phyloP scores from a whole-genome alignment of 2,113 vertebrate genomes.

The Crotalus tigris region DNA sequence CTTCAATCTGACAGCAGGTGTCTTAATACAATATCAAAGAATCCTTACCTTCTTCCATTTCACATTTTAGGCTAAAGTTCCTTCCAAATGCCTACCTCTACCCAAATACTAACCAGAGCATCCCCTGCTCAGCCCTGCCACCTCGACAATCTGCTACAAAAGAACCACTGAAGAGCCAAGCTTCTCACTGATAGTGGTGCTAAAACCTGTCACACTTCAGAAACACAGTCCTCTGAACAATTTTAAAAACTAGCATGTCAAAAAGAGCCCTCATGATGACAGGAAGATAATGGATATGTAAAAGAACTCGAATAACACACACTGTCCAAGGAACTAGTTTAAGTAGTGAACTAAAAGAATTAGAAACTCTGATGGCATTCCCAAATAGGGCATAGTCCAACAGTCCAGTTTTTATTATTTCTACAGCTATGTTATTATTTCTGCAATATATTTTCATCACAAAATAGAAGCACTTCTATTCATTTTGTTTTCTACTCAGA shows the following conservation, averaged over 20 bases:
- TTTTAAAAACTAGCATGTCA: not conserved
- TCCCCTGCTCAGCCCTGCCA: not conserved
- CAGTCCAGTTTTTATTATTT: not conserved
- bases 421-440: not conserved
- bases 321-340: no score
- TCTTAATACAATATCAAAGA: not conserved
- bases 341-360: no score
- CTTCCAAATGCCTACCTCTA: not conserved
- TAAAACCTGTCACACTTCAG: not conserved
- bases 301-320: no score
- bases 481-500: no score
- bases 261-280: no score
- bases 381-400: no score
- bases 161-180: no score
- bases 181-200: not conserved
- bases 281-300: no score
- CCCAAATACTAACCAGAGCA: not conserved
- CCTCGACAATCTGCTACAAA: not conserved
- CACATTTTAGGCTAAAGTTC: not conserved
- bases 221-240: not conserved
- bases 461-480: no score
- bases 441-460: not conserved
- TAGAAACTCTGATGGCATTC: not conserved
- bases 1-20: not conserved
- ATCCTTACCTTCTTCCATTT: not conserved